Evolutionary conservation across 2,113 vertebrate species (phyloP).

Genomic region (Peucedramus taeniatus): DNA sequence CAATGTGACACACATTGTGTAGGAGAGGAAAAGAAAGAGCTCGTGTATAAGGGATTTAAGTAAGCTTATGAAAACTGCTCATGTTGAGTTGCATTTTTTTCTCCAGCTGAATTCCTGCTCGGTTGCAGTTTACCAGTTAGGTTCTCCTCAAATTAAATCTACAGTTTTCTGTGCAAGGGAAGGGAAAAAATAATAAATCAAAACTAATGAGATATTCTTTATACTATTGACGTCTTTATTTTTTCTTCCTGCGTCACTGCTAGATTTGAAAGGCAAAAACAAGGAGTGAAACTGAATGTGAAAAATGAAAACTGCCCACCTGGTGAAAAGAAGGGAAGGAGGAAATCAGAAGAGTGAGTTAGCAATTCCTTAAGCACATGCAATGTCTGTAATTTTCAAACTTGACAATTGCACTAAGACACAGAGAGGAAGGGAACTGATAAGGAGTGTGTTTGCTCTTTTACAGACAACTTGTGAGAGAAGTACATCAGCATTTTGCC

Average conservation of each 20-base stretch:
- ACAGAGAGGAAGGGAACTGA: background rate
- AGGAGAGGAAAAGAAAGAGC: background rate
- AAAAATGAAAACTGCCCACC: conserved; percentile 9
- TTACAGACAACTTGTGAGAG: background rate
- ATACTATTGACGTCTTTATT: background rate
- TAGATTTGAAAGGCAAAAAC: background rate
- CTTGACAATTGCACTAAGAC: background rate
- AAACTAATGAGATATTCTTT: conserved; percentile 24
- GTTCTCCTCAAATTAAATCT: conserved; percentile 16
- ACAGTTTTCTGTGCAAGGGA: background rate
- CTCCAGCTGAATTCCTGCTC: conserved; percentile 29
- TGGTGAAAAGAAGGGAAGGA: background rate
- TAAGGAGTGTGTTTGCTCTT: background rate
- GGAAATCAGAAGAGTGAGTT: background rate
- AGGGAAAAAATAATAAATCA: conserved; percentile 32
- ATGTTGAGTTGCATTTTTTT: conserved; percentile 5
- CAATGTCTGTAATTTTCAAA: background rate
- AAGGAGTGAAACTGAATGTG: background rate
- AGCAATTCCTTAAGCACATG: background rate
- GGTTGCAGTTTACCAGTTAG: background rate
- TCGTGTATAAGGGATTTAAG: background rate
- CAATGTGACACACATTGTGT: background rate
- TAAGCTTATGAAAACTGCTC: background rate
- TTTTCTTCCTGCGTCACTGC: background rate
- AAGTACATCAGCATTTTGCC: background rate